Evolutionary conservation across 2,797 vertebrate genomes (phyloP).

Genomic region (Sebastes elongatus): DNA sequence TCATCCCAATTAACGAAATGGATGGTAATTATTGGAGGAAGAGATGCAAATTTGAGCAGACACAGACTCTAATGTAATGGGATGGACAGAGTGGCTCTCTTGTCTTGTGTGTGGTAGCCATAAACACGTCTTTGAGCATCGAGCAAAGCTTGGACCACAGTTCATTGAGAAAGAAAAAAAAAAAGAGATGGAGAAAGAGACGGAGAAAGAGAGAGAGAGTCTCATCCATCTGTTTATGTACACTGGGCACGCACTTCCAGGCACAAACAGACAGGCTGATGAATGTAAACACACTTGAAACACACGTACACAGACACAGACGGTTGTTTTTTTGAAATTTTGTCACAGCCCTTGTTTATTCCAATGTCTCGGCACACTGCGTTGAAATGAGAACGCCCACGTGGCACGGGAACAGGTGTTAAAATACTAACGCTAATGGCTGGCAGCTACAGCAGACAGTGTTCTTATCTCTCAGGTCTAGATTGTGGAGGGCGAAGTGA

Average conservation of each 20-base stretch:
- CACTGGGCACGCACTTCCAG: constrained; percentile 53
- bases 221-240: constrained; percentile 62
- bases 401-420: constrained; percentile 52
- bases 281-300: constrained; percentile 43
- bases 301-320: constrained; percentile 2
- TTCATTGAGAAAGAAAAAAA: constrained; percentile 13
- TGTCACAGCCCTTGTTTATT: constrained; percentile 39
- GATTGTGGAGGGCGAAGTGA: not conserved
- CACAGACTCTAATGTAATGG: not conserved
- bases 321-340: not conserved
- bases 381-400: constrained; percentile 45
- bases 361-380: constrained; percentile 11
- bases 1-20: constrained; percentile 27
- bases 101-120: constrained; percentile 8
- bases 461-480: constrained; percentile 22
- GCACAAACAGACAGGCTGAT: constrained; percentile 49
- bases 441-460: constrained; percentile 20
- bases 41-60: not conserved
- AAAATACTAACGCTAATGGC: constrained; percentile 52
- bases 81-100: not conserved
- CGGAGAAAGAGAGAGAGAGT: constrained; percentile 26
- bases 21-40: constrained; percentile 27
- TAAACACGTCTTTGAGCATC: constrained; percentile 32
- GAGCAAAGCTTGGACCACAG: constrained; percentile 27
- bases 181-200: not conserved